phyloP scores from a whole-genome alignment of 2,888 invertebrate genomes.

The Bhutanitis thaidina region DNA sequence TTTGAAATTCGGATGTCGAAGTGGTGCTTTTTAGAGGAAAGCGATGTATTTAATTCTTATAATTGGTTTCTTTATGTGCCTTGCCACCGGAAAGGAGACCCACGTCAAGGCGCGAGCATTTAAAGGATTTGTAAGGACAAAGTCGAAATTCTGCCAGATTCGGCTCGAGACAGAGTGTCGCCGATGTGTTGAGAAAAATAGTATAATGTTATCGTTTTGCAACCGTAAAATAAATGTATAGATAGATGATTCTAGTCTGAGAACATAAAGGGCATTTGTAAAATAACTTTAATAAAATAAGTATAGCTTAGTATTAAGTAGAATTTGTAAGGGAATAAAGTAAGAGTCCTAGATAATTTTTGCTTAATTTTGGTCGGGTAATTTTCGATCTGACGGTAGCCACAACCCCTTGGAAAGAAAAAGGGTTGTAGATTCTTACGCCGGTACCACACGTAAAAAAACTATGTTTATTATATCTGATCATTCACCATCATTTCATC shows the following conservation, averaged over 20 bases:
- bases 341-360: too few species aligned
- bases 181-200: constrained; percentile 28
- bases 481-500: too few species aligned
- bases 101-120: constrained; percentile 60
- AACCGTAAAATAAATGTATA: background rate
- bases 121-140: constrained; percentile 66
- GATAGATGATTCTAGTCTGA: background rate
- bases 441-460: too few species aligned
- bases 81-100: constrained; percentile 68
- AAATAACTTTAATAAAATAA: too few species aligned
- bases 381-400: too few species aligned
- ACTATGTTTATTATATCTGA: too few species aligned
- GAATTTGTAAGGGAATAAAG: too few species aligned
- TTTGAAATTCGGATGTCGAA: constrained; percentile 72
- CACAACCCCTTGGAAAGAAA: too few species aligned
- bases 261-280: too few species aligned
- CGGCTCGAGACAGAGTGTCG: constrained; percentile 65
- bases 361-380: too few species aligned
- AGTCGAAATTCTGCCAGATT: constrained; percentile 41
- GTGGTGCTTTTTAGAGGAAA: constrained; percentile 49
- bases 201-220: background rate
- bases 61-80: constrained; percentile 66
- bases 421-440: too few species aligned
- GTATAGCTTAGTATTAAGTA: too few species aligned
- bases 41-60: constrained; percentile 59